phyloP scores from a whole-genome alignment of 2,113 vertebrate genomes.

The Varanus salvator region DNA sequence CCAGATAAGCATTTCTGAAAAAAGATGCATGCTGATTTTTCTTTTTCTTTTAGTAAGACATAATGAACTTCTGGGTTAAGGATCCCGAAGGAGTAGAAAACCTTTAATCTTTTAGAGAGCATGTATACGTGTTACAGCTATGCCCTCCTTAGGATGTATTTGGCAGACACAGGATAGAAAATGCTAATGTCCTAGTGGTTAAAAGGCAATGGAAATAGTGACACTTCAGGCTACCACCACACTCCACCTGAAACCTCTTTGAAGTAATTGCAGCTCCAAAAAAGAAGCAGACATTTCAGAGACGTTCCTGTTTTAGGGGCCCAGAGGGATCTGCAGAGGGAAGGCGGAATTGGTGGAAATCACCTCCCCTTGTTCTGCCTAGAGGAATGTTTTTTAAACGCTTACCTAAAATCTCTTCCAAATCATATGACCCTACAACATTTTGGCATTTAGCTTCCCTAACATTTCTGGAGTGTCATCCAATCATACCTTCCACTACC shows the following conservation, averaged over 20 bases:
- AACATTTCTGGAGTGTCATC: background rate
- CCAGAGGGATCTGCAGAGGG: too few relatives aligned
- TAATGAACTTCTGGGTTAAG: background rate
- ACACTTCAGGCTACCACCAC: slow-evolving; percentile 43
- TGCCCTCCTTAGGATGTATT: slow-evolving; percentile 47
- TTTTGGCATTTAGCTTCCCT: background rate
- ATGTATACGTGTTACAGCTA: background rate
- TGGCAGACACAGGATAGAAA: slow-evolving; percentile 31
- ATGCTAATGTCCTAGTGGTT: slow-evolving; percentile 21
- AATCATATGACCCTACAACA: too few relatives aligned
- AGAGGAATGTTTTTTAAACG: too few relatives aligned
- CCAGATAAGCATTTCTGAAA: background rate
- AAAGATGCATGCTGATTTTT: background rate
- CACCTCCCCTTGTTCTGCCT: too few relatives aligned
- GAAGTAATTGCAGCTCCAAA: background rate
- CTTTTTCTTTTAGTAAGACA: background rate
- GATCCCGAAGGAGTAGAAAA: slow-evolving; percentile 10
- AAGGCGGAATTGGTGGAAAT: too few relatives aligned
- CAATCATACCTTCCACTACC: background rate
- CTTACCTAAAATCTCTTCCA: too few relatives aligned
- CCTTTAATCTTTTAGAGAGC: slow-evolving; percentile 12
- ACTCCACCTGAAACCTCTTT: slow-evolving; percentile 34
- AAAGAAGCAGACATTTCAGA: slow-evolving; percentile 26
- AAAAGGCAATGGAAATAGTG: slow-evolving; percentile 32
- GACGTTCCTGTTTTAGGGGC: background rate